Evolutionary conservation across 2,113 vertebrate genomes (phyloP).

Genomic region (Shinisaurus crocodilurus): DNA sequence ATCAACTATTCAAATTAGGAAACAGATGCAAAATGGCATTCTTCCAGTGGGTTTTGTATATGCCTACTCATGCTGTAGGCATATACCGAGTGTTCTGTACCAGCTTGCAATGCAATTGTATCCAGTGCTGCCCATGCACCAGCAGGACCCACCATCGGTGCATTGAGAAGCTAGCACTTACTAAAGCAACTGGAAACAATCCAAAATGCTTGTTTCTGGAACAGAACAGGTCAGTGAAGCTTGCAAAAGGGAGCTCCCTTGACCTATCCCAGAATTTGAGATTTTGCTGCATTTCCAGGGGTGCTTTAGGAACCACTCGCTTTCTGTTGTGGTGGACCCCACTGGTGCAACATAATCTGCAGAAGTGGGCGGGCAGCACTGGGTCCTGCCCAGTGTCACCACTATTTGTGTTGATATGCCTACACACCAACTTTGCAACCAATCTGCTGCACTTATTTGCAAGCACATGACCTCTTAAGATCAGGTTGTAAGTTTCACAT

Average conservation of each 20-base stretch:
- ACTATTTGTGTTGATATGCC: neutral
- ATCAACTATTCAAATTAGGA: neutral
- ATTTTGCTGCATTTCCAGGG: neutral
- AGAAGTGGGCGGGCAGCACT: too few species aligned
- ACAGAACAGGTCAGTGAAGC: too few species aligned
- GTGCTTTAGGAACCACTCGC: neutral
- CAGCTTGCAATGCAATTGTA: neutral
- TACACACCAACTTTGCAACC: neutral
- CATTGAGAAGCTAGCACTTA: too few species aligned
- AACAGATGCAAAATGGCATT: neutral
- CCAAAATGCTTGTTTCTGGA: too few species aligned
- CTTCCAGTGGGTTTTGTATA: neutral
- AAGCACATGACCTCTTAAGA: neutral
- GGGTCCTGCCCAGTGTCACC: neutral
- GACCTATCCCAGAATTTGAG: too few species aligned
- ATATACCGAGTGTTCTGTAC: neutral
- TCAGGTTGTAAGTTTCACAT: constrained; percentile 5
- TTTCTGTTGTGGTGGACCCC: neutral
- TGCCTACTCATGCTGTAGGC: neutral
- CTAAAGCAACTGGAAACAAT: too few species aligned
- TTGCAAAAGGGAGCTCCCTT: too few species aligned
- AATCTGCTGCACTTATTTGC: neutral
- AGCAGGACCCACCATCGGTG: too few species aligned
- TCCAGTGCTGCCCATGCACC: too few species aligned
- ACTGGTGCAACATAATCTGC: neutral